A percentile compares a stretch with the other conserved stretches of the same genome.
Evolutionary conservation across 1,140 invertebrate genomes (phyloP).

Genomic region (Papilio glaucus): DNA sequence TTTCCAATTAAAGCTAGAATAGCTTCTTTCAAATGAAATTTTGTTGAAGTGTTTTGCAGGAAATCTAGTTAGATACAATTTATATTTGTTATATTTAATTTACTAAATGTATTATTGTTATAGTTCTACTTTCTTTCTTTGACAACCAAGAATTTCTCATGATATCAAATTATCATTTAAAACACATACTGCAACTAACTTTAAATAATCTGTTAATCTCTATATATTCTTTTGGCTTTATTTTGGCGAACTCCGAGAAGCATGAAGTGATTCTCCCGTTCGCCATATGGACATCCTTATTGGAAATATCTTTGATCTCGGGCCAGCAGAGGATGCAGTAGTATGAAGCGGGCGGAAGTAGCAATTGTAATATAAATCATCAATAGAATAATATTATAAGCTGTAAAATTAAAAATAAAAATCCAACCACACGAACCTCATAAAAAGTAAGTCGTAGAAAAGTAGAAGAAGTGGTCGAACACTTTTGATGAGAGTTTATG

Average conservation of each 20-base stretch:
- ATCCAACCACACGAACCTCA: neutral
- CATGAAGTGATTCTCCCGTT: neutral
- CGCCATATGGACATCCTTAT: constrained; percentile 22
- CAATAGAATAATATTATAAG: neutral
- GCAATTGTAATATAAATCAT: neutral
- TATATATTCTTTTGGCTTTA: neutral
- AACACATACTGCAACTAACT: neutral
- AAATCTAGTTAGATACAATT: too few species aligned
- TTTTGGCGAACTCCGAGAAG: neutral
- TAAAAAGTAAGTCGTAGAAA: neutral
- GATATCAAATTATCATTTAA: too few species aligned
- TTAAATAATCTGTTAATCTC: neutral
- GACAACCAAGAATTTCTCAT: too few species aligned
- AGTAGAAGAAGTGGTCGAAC: neutral
- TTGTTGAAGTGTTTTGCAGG: too few species aligned
- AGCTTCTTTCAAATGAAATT: too few species aligned
- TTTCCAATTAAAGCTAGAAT: too few species aligned
- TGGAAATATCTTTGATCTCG: constrained; percentile 14
- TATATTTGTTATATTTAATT: too few species aligned
- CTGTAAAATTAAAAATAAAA: neutral
- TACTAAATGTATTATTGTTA: too few species aligned
- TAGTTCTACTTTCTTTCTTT: too few species aligned
- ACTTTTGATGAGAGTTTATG: neutral
- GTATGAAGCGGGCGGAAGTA: neutral
- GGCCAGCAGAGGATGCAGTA: neutral